A percentile compares a stretch with the other conserved stretches of the same genome.
phyloP scores from a whole-genome alignment of 2,888 invertebrate genomes.

The Pollenia labialis region DNA sequence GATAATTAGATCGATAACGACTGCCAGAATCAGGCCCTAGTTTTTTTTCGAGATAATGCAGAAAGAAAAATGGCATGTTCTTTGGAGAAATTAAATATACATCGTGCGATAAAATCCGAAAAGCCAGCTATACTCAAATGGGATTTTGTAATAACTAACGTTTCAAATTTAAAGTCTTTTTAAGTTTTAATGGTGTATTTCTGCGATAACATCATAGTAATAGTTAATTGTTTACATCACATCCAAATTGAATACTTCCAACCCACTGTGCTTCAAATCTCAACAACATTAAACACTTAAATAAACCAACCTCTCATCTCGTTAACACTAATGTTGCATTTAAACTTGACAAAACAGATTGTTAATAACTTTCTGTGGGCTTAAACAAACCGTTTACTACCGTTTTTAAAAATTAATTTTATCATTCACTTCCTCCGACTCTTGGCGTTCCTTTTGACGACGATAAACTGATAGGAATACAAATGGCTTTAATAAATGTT shows the following conservation, averaged over 20 bases:
- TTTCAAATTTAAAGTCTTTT: too few species aligned
- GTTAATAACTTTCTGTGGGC: constrained; percentile 18
- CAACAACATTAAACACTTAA: background rate
- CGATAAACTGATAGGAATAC: constrained; percentile 23
- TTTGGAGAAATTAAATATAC: too few species aligned
- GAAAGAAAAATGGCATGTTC: too few species aligned
- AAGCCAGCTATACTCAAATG: too few species aligned
- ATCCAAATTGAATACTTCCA: background rate
- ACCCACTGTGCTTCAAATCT: constrained; percentile 21
- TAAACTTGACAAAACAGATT: constrained; percentile 37
- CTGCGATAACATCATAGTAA: too few species aligned
- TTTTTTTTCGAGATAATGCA: too few species aligned
- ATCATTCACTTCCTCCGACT: background rate
- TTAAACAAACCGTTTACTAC: constrained; percentile 50
- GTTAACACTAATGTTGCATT: constrained; percentile 30
- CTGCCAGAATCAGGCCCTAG: too few species aligned
- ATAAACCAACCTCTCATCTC: background rate
- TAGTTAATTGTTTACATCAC: too few species aligned
- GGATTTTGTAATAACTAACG: too few species aligned
- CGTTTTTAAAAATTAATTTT: background rate
- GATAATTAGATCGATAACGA: too few species aligned
- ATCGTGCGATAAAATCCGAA: too few species aligned
- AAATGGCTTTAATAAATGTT: constrained; percentile 35
- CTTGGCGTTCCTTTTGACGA: constrained; percentile 15
- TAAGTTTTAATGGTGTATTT: too few species aligned